Conservation (phyloP, 1,140 invertebrate species). For the Papilio polyxenes region DNA sequence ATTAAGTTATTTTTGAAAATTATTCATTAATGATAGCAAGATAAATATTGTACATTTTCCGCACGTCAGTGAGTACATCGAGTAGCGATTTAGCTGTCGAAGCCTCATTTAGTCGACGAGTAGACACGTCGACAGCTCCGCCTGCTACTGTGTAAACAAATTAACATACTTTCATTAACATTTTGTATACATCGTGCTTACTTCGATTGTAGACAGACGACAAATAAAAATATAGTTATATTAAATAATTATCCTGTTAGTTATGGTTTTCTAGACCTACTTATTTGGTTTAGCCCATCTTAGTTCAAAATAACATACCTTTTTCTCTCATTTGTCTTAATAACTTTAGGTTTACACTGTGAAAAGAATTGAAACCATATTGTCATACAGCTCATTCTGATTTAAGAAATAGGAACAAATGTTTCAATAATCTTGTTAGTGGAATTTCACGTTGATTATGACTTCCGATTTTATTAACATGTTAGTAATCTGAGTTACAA, state of each 20-base stretch:
- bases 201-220: not conserved
- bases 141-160: slow-evolving; percentile 10
- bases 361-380: too few species aligned
- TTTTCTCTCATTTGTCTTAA: too few species aligned
- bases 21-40: not conserved
- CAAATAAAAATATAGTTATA: not conserved
- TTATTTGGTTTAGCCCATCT: too few species aligned
- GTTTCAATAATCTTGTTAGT: too few species aligned
- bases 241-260: not conserved
- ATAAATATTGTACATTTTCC: not conserved
- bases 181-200: not conserved
- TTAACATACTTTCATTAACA: slow-evolving; percentile 3
- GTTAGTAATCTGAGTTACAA: too few species aligned
- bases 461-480: too few species aligned
- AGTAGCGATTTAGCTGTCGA: not conserved
- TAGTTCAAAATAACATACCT: too few species aligned
- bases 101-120: not conserved
- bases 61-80: not conserved
- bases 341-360: too few species aligned
- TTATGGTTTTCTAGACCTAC: too few species aligned
- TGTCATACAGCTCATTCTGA: too few species aligned
- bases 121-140: not conserved
- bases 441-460: too few species aligned
- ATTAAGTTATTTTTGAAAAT: not conserved
- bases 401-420: too few species aligned